Percentiles rank a stretch among this genome's conserved stretches.
Evolutionary conservation across 2,888 invertebrate genomes (phyloP).

Genomic region (Altica lythri): DNA sequence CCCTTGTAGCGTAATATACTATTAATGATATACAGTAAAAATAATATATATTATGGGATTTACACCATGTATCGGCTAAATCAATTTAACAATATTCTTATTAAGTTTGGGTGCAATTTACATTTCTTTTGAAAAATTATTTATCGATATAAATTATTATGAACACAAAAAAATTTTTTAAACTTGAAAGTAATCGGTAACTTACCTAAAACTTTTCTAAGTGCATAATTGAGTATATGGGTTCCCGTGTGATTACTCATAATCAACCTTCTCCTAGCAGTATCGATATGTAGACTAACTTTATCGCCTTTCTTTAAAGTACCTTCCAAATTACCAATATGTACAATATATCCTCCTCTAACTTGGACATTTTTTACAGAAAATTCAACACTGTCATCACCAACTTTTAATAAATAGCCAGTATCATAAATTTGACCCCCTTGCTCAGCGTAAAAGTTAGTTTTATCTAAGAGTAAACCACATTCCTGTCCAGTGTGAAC

Average conservation of each 20-base stretch:
- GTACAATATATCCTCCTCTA: conserved; percentile 93
- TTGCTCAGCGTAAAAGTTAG: conserved; percentile 98
- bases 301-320: conserved; percentile 82
- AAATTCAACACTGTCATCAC: conserved; percentile 88
- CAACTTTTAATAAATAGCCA: conserved; percentile 83
- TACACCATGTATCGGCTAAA: too few species aligned
- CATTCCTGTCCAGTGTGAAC: conserved; percentile 86
- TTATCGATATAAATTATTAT: too few species aligned
- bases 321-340: conserved; percentile 89
- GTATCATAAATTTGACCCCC: conserved; percentile 98
- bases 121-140: too few species aligned
- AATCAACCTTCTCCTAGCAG: conserved; percentile 80
- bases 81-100: too few species aligned
- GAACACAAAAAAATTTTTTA: too few species aligned
- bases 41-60: too few species aligned
- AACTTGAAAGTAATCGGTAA: too few species aligned
- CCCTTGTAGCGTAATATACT: too few species aligned
- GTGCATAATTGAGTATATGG: conserved; percentile 92
- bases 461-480: conserved; percentile 87
- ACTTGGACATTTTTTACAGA: conserved; percentile 92
- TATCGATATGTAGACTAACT: conserved; percentile 81
- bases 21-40: too few species aligned
- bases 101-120: too few species aligned
- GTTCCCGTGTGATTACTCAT: conserved; percentile 99
- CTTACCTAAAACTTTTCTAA: conserved; percentile 76